Percentiles rank a stretch among this genome's conserved stretches.
These are phyloP conservation scores for Amphipyra berbera DNA, from an alignment of 2,888 invertebrate genomes.

Conservation along the genomic window DNA sequence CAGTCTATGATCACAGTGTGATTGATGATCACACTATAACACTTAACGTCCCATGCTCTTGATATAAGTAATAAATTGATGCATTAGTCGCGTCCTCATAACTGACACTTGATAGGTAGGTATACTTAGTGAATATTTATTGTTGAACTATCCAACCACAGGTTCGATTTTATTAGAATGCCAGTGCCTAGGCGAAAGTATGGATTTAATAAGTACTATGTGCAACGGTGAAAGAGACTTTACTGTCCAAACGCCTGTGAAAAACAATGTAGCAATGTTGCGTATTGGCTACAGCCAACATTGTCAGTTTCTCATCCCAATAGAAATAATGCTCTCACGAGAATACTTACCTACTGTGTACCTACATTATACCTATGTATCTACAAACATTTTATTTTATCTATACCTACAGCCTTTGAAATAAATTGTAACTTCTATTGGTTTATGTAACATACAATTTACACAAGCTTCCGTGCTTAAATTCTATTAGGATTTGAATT, in stretches of 20 bases:
- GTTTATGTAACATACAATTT: no score
- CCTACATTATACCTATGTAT: no score
- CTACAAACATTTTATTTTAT: neutral
- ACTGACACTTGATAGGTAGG: neutral
- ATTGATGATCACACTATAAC: constrained; percentile 24
- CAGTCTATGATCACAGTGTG: constrained; percentile 25
- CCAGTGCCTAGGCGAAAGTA: neutral
- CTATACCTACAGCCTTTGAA: neutral
- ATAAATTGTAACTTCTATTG: neutral
- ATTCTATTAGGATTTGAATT: no score
- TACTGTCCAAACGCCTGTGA: constrained; percentile 32
- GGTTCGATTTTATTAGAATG: constrained; percentile 6
- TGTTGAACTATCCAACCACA: constrained; percentile 1
- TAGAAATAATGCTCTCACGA: constrained; percentile 10
- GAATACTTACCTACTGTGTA: constrained; percentile 24
- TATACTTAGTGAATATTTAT: constrained; percentile 7
- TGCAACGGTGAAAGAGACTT: constrained; percentile 11
- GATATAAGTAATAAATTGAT: neutral
- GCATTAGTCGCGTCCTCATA: neutral
- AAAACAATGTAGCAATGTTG: constrained; percentile 46
- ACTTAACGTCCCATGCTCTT: neutral
- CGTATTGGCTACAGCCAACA: constrained; percentile 27
- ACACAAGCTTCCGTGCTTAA: no score
- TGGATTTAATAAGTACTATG: neutral
- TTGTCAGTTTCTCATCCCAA: constrained; percentile 19